Percentiles rank a stretch among this genome's conserved stretches.
These are phyloP conservation scores for Micromesistius poutassou DNA, from an alignment of 2,797 vertebrate genomes.

Conservation along the genomic window DNA sequence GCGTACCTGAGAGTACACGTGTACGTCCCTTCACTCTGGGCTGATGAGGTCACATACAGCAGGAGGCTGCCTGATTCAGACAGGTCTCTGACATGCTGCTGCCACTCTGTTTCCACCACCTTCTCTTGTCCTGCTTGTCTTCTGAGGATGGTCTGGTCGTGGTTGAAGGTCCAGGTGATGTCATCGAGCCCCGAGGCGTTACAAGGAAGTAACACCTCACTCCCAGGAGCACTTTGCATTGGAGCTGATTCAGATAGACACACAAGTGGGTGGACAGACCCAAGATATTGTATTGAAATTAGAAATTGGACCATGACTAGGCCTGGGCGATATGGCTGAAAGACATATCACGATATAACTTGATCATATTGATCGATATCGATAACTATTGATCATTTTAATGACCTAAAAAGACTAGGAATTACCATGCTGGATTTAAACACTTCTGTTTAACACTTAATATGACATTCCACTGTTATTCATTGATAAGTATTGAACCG, in stretches of 20 bases:
- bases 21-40: neutral
- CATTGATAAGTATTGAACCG: no score
- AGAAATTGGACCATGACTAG: neutral
- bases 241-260: neutral
- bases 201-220: neutral
- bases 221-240: neutral
- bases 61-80: neutral
- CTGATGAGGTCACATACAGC: neutral
- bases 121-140: neutral
- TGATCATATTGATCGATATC: no score
- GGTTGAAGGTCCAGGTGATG: conserved; percentile 2
- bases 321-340: no score
- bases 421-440: no score
- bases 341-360: no score
- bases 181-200: neutral
- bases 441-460: no score
- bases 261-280: neutral
- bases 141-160: neutral
- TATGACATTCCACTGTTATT: no score
- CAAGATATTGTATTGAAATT: neutral
- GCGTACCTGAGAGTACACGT: neutral
- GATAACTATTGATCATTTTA: no score
- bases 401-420: no score
- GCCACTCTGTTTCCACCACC: neutral
- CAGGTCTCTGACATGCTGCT: neutral